phyloP scores from a whole-genome alignment of 2,113 vertebrate genomes.

The Nothobranchius furzeri region DNA sequence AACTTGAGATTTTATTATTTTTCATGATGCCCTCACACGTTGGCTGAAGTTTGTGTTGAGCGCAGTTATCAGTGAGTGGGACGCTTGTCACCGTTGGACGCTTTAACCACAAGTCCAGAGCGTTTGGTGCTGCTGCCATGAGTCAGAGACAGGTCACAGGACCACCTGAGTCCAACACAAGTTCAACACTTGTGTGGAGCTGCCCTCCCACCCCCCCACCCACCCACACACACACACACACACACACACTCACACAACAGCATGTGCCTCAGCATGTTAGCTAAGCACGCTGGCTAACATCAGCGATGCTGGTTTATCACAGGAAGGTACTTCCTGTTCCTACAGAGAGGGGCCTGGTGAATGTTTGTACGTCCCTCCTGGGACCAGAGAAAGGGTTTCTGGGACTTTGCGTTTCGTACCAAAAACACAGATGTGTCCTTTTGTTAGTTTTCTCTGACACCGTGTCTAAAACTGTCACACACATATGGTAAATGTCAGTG shows the following conservation, averaged over 20 bases:
- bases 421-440: constrained; percentile 31
- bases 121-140: constrained; percentile 53
- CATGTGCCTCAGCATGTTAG: constrained; percentile 33
- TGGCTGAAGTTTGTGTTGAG: constrained; percentile 37
- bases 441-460: constrained; percentile 16
- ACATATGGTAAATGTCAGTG: constrained; percentile 28
- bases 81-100: constrained; percentile 20
- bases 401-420: constrained; percentile 41
- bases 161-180: constrained; percentile 53
- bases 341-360: constrained; percentile 17
- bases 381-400: constrained; percentile 13
- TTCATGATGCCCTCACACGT: constrained; percentile 14
- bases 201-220: too few relatives aligned
- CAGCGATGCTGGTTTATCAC: constrained; percentile 36
- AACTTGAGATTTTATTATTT: constrained; percentile 9
- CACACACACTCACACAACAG: constrained; percentile 4
- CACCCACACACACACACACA: too few relatives aligned
- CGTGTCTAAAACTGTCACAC: constrained; percentile 20
- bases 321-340: constrained; percentile 34
- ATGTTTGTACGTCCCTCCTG: constrained; percentile 9
- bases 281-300: constrained; percentile 28
- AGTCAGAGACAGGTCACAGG: constrained; percentile 54
- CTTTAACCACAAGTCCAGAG: constrained; percentile 42
- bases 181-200: constrained; percentile 49
- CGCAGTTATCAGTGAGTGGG: constrained; percentile 44